phyloP scores from a whole-genome alignment of 2,888 invertebrate genomes.

The Polyommatus iphigenia region DNA sequence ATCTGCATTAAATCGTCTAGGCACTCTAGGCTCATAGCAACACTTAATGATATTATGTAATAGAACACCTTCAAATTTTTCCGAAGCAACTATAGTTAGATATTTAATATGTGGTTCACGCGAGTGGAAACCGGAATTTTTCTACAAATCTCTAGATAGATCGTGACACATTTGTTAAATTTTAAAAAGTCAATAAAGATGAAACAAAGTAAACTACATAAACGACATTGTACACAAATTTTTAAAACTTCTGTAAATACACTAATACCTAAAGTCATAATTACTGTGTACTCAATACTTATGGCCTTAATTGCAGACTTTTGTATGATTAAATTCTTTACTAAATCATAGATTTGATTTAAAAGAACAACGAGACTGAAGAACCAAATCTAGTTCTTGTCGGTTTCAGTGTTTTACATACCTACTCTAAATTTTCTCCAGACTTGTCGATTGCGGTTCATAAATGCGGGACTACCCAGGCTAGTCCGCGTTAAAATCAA shows the following conservation, averaged over 20 bases:
- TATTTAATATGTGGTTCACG: neutral
- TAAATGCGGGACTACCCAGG: neutral
- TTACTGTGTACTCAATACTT: neutral
- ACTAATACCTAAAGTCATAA: neutral
- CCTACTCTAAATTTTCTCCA: neutral
- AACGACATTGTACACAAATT: neutral
- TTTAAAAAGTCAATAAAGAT: constrained; percentile 3
- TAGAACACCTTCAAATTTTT: neutral
- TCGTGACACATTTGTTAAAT: constrained; percentile 10
- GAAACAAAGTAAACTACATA: constrained; percentile 19
- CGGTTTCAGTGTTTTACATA: neutral
- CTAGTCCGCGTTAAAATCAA: neutral
- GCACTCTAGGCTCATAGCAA: constrained; percentile 16
- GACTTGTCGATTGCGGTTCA: neutral
- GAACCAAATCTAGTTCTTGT: neutral
- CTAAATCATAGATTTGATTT: neutral
- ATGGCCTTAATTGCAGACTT: neutral
- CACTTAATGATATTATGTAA: neutral
- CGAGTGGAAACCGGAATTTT: constrained; percentile 15
- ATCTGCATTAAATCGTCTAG: neutral
- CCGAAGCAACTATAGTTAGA: neutral
- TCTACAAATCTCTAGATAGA: constrained; percentile 9
- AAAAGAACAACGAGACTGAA: neutral
- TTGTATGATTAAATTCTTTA: neutral
- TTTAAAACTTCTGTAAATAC: constrained; percentile 11